Evolutionary conservation across 2,888 invertebrate species (phyloP).

Genomic region (Parnassius apollo): DNA sequence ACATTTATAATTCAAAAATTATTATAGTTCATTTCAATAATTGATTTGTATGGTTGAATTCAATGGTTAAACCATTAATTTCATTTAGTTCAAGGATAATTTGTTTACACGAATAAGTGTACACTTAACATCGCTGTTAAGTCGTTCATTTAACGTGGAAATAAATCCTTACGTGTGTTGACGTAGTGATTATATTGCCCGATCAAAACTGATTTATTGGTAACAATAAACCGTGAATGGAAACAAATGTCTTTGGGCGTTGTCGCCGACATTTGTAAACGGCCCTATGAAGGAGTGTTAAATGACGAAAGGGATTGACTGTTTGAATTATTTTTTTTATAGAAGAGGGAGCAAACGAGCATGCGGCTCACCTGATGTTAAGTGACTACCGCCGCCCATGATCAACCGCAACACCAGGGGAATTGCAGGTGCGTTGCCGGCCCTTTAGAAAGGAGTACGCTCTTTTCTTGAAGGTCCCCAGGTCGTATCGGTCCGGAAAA

Average conservation of each 20-base stretch:
- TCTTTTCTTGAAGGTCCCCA: too few species aligned
- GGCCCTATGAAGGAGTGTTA: slow-evolving; percentile 1
- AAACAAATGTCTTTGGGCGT: slow-evolving; percentile 8
- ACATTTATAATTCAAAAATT: too few species aligned
- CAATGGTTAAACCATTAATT: neutral
- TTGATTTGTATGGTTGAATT: too few species aligned
- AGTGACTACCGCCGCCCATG: too few species aligned
- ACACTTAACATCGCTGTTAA: slow-evolving; percentile 7
- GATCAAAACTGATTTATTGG: slow-evolving; percentile 10
- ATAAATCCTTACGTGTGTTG: slow-evolving; percentile 22
- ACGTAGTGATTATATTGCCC: slow-evolving; percentile 4
- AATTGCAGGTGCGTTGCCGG: too few species aligned
- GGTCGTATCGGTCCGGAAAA: too few species aligned
- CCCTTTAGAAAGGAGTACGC: too few species aligned
- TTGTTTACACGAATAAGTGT: slow-evolving; percentile 19
- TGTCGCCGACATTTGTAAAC: slow-evolving; percentile 6
- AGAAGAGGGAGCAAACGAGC: too few species aligned
- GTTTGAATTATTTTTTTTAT: too few species aligned
- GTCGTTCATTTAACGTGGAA: slow-evolving; percentile 29
- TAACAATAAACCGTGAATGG: slow-evolving; percentile 14
- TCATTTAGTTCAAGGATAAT: neutral
- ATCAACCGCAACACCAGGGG: too few species aligned
- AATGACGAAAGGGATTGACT: neutral
- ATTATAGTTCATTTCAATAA: too few species aligned
- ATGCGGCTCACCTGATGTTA: too few species aligned